phyloP scores from a whole-genome alignment of 2,113 vertebrate genomes.

The Bos javanicus region DNA sequence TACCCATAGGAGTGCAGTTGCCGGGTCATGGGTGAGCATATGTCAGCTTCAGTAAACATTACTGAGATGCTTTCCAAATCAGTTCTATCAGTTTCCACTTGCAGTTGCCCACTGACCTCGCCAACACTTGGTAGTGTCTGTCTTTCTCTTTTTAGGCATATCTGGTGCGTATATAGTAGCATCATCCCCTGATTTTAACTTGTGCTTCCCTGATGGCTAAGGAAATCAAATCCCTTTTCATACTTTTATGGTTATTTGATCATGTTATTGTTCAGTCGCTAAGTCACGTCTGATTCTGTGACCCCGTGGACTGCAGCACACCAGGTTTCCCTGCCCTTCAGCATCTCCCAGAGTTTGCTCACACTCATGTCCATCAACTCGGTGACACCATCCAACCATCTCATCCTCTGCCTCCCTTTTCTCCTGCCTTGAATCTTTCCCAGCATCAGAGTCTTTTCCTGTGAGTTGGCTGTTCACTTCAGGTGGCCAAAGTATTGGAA shows the following conservation, averaged over 20 bases:
- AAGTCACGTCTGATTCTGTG: background rate
- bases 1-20: too few species aligned
- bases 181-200: background rate
- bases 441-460: background rate
- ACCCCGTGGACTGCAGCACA: background rate
- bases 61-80: background rate
- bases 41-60: background rate
- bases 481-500: background rate
- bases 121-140: background rate
- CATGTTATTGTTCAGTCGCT: background rate
- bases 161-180: fast-evolving
- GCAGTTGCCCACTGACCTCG: fast-evolving
- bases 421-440: background rate
- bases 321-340: background rate
- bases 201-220: background rate
- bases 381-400: background rate
- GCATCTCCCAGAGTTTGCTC: background rate
- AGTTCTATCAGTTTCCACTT: fast-evolving
- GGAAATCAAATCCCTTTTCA: background rate
- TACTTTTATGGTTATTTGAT: background rate
- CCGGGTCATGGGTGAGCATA: fast-evolving
- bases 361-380: background rate
- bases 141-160: background rate
- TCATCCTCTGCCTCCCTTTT: background rate
- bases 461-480: background rate